phyloP scores from a whole-genome alignment of 2,888 invertebrate genomes.

The Pilophorus perplexus region DNA sequence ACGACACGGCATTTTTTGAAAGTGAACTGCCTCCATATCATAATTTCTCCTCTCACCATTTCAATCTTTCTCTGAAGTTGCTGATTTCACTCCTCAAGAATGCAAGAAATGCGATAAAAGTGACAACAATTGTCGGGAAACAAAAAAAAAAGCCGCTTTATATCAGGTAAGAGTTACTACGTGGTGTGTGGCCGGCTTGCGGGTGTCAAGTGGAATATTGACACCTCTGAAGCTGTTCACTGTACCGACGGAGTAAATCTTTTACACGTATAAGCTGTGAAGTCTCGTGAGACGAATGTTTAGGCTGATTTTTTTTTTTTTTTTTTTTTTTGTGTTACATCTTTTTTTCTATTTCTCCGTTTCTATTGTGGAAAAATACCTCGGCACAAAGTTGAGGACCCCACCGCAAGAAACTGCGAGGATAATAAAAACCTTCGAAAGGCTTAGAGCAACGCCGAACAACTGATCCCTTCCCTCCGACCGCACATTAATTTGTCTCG shows the following conservation, averaged over 20 bases:
- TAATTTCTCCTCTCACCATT: no score
- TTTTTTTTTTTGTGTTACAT: background rate
- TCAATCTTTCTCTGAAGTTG: no score
- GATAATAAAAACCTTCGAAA: constrained; percentile 9
- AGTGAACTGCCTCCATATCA: no score
- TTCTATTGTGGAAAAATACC: constrained; percentile 8
- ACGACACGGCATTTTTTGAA: no score
- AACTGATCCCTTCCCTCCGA: constrained; percentile 21
- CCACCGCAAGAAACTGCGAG: constrained; percentile 13
- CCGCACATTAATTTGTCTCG: constrained; percentile 24
- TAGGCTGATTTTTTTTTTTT: background rate
- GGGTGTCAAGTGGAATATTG: no score
- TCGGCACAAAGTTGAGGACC: background rate
- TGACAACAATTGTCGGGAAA: no score
- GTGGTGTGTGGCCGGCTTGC: no score
- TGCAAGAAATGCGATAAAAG: no score
- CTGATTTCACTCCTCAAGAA: no score
- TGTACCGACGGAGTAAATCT: constrained; percentile 21
- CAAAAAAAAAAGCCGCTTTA: no score
- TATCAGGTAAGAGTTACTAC: no score
- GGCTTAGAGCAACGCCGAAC: constrained; percentile 14
- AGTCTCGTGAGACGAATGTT: constrained; percentile 5
- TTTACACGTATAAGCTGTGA: constrained; percentile 2
- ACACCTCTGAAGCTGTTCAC: constrained; percentile 1
- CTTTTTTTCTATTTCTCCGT: background rate